A percentile compares a stretch with the other conserved stretches of the same genome.
Evolutionary conservation across 2,888 invertebrate genomes (phyloP).

Genomic region (Nomada lathburiana): DNA sequence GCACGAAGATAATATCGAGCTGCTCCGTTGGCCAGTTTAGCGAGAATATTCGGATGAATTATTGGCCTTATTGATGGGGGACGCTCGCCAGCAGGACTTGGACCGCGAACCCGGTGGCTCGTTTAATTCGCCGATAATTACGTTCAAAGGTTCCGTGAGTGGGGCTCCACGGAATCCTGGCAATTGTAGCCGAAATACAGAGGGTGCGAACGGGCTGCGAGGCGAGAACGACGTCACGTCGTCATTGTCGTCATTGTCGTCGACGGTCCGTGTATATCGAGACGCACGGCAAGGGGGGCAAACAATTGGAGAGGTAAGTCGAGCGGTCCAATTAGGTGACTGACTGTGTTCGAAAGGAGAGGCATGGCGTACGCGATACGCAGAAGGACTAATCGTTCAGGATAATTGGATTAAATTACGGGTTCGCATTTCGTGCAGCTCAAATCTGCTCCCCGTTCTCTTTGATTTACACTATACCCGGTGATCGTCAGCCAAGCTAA

Average conservation of each 20-base stretch:
- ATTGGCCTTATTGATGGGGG: constrained; percentile 39
- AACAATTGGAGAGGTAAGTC: constrained; percentile 70
- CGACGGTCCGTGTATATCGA: constrained; percentile 46
- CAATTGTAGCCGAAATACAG: constrained; percentile 40
- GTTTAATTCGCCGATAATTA: constrained; percentile 63
- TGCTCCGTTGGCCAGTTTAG: not conserved
- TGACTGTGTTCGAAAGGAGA: constrained; percentile 59
- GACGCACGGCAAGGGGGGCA: constrained; percentile 42
- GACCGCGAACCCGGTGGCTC: constrained; percentile 32
- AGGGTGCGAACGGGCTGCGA: constrained; percentile 2
- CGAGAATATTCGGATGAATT: constrained; percentile 31
- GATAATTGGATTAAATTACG: constrained; percentile 74
- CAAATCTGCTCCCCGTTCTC: constrained; percentile 28
- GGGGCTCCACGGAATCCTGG: constrained; percentile 31
- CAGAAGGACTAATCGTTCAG: constrained; percentile 71
- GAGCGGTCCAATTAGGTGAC: constrained; percentile 68
- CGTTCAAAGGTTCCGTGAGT: constrained; percentile 35
- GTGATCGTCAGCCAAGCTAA: not conserved
- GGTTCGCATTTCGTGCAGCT: constrained; percentile 53
- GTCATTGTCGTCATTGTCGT: constrained; percentile 43
- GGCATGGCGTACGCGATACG: constrained; percentile 51
- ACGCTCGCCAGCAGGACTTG: constrained; percentile 31
- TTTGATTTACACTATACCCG: constrained; percentile 26
- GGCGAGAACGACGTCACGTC: constrained; percentile 26
- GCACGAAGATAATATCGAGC: not conserved